Evolutionary conservation across 2,797 vertebrate genomes (phyloP), one percentile per base, ranked within the genome.

Genomic region (Rallus crepitans): DNA sequence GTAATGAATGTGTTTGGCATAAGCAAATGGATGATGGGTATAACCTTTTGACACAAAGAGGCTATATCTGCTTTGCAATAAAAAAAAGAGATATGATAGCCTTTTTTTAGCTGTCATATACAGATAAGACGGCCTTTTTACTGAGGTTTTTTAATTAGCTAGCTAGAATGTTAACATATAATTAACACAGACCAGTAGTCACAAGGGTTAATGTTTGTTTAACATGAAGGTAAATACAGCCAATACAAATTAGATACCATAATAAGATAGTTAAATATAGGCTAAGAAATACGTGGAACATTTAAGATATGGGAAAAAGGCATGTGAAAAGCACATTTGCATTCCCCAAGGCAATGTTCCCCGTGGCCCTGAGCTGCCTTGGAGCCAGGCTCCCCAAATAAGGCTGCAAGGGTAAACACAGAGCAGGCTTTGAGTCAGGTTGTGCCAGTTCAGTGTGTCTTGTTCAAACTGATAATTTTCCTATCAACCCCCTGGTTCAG

Each of bases 181-280:
- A 81, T 93, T 90, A 91, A 35, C 65, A 76, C 65, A 50, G 47
- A 35, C 24, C 17, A 65, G 52, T 14, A 83, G 72, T 57, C 87
- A 86, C 53, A 88, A 83, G 16, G 12, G 9, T 75, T 75, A 82
- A 18, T 73, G 55, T 53, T 92, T 90, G 30, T 73, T 89, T 91
- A 94, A 64, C 39, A 55, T 57, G 30, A 85, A 80, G 76, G 76
- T 91, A 95, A 91, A 90, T 59, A 52, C 3, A 68, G 50, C 33
- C 52, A 76, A 81, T 48, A 90, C 28, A 55, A 93, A 89, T 72
- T 55, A 83, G 64, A 84, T 59, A 60, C 40, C 47, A 48, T 83
- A 91, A 94, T 11, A 94, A 68, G 7, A 47, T 35, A 75, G 82
- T 80, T 94, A 95, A 96, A 95, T 87, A 96, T 63, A 90, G 90